These are phyloP conservation scores for Echiichthys vipera DNA, from an alignment of 2,797 vertebrate genomes.

Conservation along the genomic window DNA sequence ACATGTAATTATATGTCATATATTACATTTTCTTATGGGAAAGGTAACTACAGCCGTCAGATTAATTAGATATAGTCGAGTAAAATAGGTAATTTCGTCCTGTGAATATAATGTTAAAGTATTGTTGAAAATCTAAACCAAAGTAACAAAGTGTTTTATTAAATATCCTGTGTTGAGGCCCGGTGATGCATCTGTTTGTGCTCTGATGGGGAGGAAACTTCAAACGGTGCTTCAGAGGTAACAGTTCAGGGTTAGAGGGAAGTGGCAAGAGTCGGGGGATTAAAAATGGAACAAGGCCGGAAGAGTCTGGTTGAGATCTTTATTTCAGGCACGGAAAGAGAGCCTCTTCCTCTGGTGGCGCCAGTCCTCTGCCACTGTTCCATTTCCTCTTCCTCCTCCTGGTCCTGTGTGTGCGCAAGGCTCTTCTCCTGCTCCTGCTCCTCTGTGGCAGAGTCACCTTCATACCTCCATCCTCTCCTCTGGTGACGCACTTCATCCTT, in stretches of 20 bases:
- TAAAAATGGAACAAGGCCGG: slow-evolving; percentile 77
- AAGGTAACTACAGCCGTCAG: neutral
- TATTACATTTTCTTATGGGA: too few species aligned
- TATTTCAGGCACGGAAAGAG: slow-evolving; percentile 80
- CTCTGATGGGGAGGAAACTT: slow-evolving; percentile 38
- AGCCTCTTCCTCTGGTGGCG: slow-evolving; percentile 80
- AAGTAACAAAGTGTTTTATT: neutral
- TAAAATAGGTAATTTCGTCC: neutral
- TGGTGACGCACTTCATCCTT: neutral
- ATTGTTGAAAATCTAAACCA: neutral
- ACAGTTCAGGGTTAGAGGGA: slow-evolving; percentile 73
- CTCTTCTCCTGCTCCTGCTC: slow-evolving; percentile 55
- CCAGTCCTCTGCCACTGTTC: slow-evolving; percentile 76
- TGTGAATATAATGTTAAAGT: neutral
- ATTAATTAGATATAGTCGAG: neutral
- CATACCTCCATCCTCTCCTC: slow-evolving; percentile 25
- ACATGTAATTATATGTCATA: too few species aligned
- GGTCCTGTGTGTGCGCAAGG: slow-evolving; percentile 54
- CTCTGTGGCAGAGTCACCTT: slow-evolving; percentile 25
- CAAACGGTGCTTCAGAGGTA: slow-evolving; percentile 50
- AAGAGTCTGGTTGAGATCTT: slow-evolving; percentile 77
- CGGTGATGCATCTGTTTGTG: neutral
- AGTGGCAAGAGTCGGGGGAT: slow-evolving; percentile 71
- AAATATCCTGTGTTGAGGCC: slow-evolving; percentile 1
- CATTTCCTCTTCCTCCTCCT: slow-evolving; percentile 80